Evolutionary conservation across 2,888 invertebrate species (phyloP).

Genomic region (Eupithecia dodoneata): DNA sequence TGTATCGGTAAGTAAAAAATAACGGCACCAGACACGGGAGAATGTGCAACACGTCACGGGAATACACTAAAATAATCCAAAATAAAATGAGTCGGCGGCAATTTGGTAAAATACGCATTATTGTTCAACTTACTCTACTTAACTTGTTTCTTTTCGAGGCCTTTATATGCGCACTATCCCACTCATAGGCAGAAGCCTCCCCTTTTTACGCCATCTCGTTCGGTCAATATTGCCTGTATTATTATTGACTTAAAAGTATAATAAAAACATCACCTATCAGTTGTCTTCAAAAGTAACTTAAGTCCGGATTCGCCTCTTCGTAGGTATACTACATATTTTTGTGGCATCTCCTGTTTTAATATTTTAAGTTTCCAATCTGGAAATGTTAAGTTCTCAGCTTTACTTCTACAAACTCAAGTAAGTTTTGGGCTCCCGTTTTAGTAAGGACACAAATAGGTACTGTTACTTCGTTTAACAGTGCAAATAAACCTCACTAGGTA

Average conservation of each 20-base stretch:
- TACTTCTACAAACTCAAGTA: background rate
- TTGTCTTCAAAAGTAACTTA: too few relatives aligned
- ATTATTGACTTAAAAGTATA: background rate
- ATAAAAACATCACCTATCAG: background rate
- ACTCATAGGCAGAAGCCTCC: background rate
- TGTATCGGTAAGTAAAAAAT: conserved; percentile 35
- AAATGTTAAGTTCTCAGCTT: background rate
- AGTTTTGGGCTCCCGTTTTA: background rate
- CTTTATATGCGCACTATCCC: background rate
- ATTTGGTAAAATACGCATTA: background rate
- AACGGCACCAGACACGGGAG: conserved; percentile 38
- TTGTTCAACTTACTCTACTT: background rate
- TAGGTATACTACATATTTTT: too few relatives aligned
- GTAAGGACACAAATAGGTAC: background rate
- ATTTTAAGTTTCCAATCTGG: background rate
- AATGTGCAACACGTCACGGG: conserved; percentile 57
- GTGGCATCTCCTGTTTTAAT: too few relatives aligned
- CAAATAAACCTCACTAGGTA: background rate
- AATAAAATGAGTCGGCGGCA: conserved; percentile 22
- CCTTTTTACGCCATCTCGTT: background rate
- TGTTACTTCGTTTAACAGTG: too few relatives aligned
- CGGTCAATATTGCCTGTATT: background rate
- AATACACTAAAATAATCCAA: conserved; percentile 12
- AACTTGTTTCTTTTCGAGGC: background rate
- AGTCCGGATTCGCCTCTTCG: too few relatives aligned